phyloP scores from a whole-genome alignment of 2,113 vertebrate genomes.

The Talpa occidentalis region DNA sequence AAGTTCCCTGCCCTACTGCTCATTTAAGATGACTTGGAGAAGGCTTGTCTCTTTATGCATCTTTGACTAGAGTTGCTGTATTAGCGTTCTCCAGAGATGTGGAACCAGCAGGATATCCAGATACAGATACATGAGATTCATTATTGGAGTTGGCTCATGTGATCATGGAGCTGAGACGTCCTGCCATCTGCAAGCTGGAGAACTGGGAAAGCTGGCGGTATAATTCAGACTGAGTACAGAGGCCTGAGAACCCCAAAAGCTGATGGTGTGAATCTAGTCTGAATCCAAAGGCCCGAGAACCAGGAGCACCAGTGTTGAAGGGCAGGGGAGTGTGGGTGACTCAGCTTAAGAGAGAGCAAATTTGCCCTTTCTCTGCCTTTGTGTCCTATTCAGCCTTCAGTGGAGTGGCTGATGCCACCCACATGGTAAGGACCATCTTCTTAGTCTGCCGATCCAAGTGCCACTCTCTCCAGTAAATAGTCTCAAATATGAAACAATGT shows the following conservation, averaged over 20 bases:
- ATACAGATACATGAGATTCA: background rate
- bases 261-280: background rate
- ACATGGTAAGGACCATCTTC: too few species aligned
- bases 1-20: constrained; percentile 25
- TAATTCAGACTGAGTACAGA: background rate
- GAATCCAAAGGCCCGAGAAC: background rate
- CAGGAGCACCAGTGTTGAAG: background rate
- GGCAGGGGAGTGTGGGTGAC: background rate
- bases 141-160: background rate
- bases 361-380: background rate
- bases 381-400: background rate
- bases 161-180: background rate
- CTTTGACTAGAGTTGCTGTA: background rate
- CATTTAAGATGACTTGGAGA: background rate
- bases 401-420: background rate
- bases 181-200: background rate
- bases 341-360: background rate
- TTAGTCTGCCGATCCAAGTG: background rate
- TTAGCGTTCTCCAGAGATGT: background rate
- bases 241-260: too few species aligned
- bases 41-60: background rate
- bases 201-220: accelerated
- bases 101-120: too few species aligned
- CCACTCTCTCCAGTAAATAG: background rate
- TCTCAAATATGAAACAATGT: background rate